phyloP scores from a whole-genome alignment of 92 coral and sea anemone species.

The Porites lobata region DNA sequence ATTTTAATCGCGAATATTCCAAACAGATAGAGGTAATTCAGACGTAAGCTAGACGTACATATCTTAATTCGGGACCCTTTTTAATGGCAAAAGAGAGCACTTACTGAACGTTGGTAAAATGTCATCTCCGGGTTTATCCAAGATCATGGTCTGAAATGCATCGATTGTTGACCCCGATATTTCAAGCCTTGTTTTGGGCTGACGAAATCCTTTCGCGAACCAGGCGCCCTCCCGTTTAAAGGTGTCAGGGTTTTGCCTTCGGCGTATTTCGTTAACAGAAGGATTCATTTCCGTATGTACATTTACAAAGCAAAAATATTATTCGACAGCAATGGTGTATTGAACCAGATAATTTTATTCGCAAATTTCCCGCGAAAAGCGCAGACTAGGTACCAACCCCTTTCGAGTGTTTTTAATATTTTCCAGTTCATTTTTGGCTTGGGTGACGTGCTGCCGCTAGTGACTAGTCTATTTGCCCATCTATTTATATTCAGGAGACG shows the following conservation, averaged over 20 bases:
- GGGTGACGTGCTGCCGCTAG: conserved; percentile 28
- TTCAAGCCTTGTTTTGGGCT: conserved; percentile 15
- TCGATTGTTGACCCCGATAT: conserved; percentile 18
- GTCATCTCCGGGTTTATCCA: conserved; percentile 19
- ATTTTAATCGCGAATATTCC: conserved; percentile 1
- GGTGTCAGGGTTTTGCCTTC: neutral
- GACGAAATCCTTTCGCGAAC: conserved; percentile 1
- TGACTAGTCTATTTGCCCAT: neutral
- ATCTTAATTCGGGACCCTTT: conserved; percentile 6
- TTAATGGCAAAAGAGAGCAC: neutral
- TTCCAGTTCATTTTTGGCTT: conserved; percentile 30
- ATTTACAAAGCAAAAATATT: neutral
- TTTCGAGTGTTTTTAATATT: neutral
- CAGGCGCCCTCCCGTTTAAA: conserved; percentile 16
- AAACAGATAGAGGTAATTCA: conserved; percentile 9
- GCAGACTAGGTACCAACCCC: neutral
- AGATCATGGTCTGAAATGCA: conserved; percentile 22
- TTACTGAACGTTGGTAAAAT: conserved; percentile 4
- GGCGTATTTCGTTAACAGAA: neutral
- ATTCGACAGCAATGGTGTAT: neutral
- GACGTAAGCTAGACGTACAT: neutral
- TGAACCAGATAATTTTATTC: neutral
- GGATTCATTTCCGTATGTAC: conserved; percentile 8
- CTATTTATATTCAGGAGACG: too few species aligned
- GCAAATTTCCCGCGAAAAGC: conserved; percentile 1